Evolutionary conservation across 2,797 vertebrate genomes (phyloP).

Genomic region (Mus spretus): DNA sequence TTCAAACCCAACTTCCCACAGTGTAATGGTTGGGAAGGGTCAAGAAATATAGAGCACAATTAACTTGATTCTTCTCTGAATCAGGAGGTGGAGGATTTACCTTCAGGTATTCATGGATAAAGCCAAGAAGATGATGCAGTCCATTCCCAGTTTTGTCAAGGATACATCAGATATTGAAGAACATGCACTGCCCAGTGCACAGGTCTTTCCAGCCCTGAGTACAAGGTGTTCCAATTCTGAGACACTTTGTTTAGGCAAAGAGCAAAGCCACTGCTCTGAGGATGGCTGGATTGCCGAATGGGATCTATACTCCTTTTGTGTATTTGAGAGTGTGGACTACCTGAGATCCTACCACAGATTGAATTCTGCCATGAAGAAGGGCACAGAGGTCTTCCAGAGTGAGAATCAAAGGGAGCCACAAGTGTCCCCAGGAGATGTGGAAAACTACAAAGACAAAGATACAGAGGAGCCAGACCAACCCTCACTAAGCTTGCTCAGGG

Average conservation of each 20-base stretch:
- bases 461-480: not conserved
- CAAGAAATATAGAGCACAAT: not conserved
- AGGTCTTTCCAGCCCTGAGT: not conserved
- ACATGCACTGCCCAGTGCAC: not conserved
- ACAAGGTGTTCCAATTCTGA: not conserved
- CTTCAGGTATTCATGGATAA: not conserved
- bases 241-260: accelerated
- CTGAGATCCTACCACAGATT: not conserved
- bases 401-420: not conserved
- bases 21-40: not conserved
- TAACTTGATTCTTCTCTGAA: not conserved
- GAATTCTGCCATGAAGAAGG: not conserved
- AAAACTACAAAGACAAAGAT: not conserved
- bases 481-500: not conserved
- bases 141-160: not conserved
- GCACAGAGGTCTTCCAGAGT: not conserved
- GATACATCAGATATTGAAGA: not conserved
- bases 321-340: not conserved
- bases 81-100: not conserved
- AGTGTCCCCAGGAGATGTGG: not conserved
- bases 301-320: not conserved
- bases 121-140: not conserved
- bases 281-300: not conserved
- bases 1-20: not conserved
- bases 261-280: not conserved